A percentile compares a stretch with the other conserved stretches of the same genome.
phyloP scores from a whole-genome alignment of 1,140 invertebrate species.

The Drosophila nebulosa region DNA sequence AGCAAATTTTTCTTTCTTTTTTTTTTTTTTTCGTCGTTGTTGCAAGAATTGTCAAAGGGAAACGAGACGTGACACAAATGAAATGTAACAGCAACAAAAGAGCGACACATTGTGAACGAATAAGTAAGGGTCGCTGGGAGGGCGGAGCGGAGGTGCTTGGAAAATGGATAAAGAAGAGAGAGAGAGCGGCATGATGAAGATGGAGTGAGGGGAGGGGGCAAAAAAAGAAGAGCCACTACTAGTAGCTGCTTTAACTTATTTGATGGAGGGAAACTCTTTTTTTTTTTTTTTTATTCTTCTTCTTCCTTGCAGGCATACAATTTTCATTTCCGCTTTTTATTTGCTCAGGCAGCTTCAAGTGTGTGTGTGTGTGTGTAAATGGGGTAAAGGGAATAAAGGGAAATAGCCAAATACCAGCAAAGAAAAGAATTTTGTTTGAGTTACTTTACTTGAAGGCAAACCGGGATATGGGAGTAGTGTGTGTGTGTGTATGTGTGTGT shows the following conservation, averaged over 20 bases:
- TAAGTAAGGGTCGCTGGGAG: neutral
- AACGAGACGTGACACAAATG: slow-evolving; percentile 51
- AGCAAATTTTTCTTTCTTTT: slow-evolving; percentile 38
- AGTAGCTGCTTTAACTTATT: slow-evolving; percentile 46
- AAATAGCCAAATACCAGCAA: slow-evolving; percentile 37
- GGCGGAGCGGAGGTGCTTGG: neutral
- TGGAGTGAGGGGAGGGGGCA: neutral
- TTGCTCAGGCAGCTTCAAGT: slow-evolving; percentile 38
- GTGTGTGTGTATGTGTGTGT: neutral
- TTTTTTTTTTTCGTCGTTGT: slow-evolving; percentile 7
- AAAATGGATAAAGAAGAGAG: neutral
- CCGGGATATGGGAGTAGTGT: neutral
- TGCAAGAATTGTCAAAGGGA: slow-evolving; percentile 40
- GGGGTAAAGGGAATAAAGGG: neutral
- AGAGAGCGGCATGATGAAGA: neutral
- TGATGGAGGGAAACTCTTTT: slow-evolving; percentile 14
- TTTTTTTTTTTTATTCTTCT: too few relatives aligned
- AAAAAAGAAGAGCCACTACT: neutral
- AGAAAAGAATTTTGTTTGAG: slow-evolving; percentile 63
- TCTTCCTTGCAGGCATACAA: slow-evolving; percentile 44
- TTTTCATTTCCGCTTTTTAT: slow-evolving; percentile 64
- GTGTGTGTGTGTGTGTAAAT: neutral
- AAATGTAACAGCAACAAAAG: slow-evolving; percentile 54
- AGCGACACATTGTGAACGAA: slow-evolving; percentile 16
- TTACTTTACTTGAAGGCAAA: slow-evolving; percentile 37